These are phyloP conservation scores for Magallana ariakensis DNA, from an alignment of 1,140 invertebrate genomes.

Conservation along the genomic window DNA sequence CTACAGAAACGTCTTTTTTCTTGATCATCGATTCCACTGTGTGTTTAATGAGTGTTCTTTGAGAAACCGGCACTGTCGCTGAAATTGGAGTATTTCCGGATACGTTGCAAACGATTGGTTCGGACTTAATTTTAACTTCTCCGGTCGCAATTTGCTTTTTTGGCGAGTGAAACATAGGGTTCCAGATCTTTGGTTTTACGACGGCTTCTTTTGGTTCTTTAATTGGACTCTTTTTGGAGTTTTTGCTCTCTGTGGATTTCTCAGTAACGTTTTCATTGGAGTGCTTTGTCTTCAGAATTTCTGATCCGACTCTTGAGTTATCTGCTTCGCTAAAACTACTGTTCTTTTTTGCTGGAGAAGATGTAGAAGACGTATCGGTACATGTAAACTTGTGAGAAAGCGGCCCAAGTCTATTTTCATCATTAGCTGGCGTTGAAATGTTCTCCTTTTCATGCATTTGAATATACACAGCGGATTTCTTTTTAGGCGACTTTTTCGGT, in stretches of 20 bases:
- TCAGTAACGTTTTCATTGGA: not conserved
- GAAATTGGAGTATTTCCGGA: not conserved
- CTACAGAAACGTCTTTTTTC: not conserved
- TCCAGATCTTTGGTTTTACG: slow-evolving; percentile 56
- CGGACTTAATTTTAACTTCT: not conserved
- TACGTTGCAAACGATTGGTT: not conserved
- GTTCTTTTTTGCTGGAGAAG: not conserved
- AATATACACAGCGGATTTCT: not conserved
- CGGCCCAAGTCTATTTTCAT: not conserved
- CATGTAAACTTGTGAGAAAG: not conserved
- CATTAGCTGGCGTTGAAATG: not conserved
- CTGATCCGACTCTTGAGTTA: not conserved
- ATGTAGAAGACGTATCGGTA: too few species aligned
- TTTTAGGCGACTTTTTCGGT: not conserved
- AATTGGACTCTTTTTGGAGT: not conserved
- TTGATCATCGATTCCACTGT: not conserved
- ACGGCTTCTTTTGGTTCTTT: not conserved
- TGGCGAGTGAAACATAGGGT: slow-evolving; percentile 51
- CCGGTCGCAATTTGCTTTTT: not conserved
- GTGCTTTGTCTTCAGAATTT: not conserved
- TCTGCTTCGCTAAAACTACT: not conserved
- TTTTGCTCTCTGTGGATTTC: not conserved
- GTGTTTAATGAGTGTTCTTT: slow-evolving; percentile 23
- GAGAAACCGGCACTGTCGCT: not conserved
- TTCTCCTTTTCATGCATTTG: slow-evolving; percentile 1